Evolutionary conservation across 2,888 invertebrate species (phyloP), one percentile per base, ranked within the genome.

Genomic region (Agrilus mali): DNA sequence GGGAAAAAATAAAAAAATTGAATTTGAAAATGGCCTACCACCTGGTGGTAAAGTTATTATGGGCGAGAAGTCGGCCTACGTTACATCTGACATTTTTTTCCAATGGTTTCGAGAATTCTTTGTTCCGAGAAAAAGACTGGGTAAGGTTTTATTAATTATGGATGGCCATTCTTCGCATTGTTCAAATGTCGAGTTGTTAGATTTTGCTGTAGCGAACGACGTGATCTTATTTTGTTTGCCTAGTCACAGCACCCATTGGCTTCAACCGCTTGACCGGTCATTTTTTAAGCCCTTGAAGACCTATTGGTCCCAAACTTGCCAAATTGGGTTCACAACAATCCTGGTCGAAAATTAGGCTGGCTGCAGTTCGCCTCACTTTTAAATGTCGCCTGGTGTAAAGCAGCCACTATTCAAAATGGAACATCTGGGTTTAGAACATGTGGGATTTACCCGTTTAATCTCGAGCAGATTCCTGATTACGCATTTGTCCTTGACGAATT

Each of bases 221-320:
- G 38, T 38, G 16, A 17, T 38, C 38, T 20, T 38, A 38, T 38
- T 38, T 38, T 38, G 38, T 38, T 20, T 38, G 38, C 17, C 38
- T 20, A 38, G 20, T 20, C 38, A 38, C 20, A 38, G 17, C 20
- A 38, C 20, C 13, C 38, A 38, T 38, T 38, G 38, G 33, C 17
- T 17, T 5, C 17, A 17, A 17, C 17, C 17, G 17, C 17, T 17
- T 17, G 17, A 17, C 17, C 17, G 17, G 17, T 17, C 17, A 17
- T 17, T 17, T 17, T n/a, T 17, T 17, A 33, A 3, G 13, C 33
- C 33, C 33, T 3, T 33, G 33, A 33, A 33, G 33, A 33, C 33
- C 12, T 33, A 33, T 33, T 33, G 33, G 33, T 33, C 33, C 13
- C 33, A 33, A 33, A 33, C 33, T 33, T 33, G 13, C 17, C 17